Conservation (phyloP, 2,113 vertebrate species). For the Damaliscus lunatus region DNA sequence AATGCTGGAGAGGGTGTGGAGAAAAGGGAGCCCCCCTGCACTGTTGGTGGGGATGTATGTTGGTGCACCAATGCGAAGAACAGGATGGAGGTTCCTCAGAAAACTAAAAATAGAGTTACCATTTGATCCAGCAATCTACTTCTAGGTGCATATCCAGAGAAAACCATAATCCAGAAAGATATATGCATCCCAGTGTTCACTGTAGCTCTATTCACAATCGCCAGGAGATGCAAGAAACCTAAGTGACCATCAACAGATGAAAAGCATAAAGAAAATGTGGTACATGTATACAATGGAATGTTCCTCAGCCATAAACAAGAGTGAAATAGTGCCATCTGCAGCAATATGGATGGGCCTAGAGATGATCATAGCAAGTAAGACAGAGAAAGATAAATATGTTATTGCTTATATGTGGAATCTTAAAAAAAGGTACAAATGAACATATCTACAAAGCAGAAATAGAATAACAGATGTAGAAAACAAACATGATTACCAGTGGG, state of each 20-base stretch:
- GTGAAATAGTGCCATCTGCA: background rate
- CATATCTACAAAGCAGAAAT: background rate
- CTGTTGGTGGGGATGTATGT: background rate
- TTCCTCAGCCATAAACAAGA: background rate
- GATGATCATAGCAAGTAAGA: background rate
- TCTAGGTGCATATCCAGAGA: background rate
- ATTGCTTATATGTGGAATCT: background rate
- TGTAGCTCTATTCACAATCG: background rate
- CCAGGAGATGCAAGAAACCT: background rate
- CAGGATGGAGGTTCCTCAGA: background rate
- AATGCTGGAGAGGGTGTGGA: background rate
- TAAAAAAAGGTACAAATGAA: background rate
- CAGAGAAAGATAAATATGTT: background rate
- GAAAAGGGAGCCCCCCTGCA: background rate
- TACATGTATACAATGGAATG: background rate
- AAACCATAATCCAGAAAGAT: background rate
- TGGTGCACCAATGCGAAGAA: background rate
- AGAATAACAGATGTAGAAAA: background rate
- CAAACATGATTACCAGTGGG: background rate
- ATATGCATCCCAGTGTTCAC: background rate
- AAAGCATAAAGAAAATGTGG: background rate
- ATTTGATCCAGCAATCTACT: background rate
- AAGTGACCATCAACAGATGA: background rate
- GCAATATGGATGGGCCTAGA: background rate
- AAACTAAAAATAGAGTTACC: background rate